Conservation (phyloP, 1,140 invertebrate genomes). For the Drosophila repleta region DNA sequence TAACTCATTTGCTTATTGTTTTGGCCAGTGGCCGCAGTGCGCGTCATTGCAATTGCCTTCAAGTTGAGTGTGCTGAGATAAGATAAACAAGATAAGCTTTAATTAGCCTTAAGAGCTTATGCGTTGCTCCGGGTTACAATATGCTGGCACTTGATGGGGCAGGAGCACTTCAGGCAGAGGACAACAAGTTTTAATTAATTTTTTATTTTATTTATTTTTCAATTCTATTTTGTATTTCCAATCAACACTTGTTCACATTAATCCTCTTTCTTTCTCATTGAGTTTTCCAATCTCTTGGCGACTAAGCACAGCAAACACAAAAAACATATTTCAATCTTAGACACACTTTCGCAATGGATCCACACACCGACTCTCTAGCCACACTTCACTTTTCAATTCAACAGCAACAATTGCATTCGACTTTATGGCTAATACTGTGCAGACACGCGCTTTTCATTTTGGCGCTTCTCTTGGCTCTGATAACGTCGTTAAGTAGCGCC, state of each 20-base stretch:
- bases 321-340: conserved; percentile 31
- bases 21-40: conserved; percentile 41
- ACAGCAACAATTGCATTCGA: conserved; percentile 18
- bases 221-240: no score
- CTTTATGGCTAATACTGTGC: conserved; percentile 61
- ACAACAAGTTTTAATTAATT: conserved; percentile 2
- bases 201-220: no score
- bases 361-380: conserved; percentile 29
- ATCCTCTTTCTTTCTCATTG: no score
- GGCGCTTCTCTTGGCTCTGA: conserved; percentile 59
- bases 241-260: no score
- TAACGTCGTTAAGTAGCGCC: conserved; percentile 70
- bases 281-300: no score
- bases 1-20: conserved; percentile 62
- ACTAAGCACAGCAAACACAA: background rate
- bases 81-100: conserved; percentile 33
- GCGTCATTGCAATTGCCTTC: conserved; percentile 41
- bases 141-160: conserved; percentile 12
- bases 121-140: background rate
- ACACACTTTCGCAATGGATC: conserved; percentile 73
- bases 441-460: conserved; percentile 65
- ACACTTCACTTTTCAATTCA: conserved; percentile 71
- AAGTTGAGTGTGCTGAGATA: conserved; percentile 40
- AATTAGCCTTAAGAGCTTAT: background rate
- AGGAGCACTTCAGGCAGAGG: conserved; percentile 1